These are phyloP conservation scores for Ashinkailepas kermadecensis DNA, from an alignment of 2,888 invertebrate genomes.

Conservation along the genomic window DNA sequence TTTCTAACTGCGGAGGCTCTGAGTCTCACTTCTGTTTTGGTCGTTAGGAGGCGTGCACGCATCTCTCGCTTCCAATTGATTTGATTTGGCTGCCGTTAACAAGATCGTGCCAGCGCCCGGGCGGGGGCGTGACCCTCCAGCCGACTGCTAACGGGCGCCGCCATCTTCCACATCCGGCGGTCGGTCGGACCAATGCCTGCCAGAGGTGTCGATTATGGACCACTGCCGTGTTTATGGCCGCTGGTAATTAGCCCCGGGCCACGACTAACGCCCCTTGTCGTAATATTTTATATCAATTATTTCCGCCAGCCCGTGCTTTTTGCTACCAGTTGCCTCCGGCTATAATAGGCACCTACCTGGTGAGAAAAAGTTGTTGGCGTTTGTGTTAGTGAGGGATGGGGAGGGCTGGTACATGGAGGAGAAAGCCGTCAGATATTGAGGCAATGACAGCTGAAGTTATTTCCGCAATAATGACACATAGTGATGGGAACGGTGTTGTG, in stretches of 20 bases:
- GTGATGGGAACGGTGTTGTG: no score
- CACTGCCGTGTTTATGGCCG: background rate
- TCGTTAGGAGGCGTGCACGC: background rate
- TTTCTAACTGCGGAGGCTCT: no score
- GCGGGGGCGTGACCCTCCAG: background rate
- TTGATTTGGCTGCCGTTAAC: background rate
- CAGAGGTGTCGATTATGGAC: background rate
- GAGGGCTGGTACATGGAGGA: no score
- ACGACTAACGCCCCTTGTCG: background rate
- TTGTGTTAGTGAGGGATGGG: no score
- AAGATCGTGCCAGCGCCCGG: background rate
- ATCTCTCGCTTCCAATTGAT: no score
- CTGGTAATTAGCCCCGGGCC: background rate
- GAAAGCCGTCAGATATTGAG: no score
- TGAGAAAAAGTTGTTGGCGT: background rate
- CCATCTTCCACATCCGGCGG: background rate
- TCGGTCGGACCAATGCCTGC: background rate
- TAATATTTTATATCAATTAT: conserved; percentile 17
- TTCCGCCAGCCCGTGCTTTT: background rate
- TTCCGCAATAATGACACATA: no score
- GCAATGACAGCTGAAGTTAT: no score
- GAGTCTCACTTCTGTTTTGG: background rate
- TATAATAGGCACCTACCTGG: background rate
- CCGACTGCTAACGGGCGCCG: background rate
- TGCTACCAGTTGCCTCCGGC: background rate